Percentiles rank a stretch among this genome's conserved stretches.
Evolutionary conservation across 2,797 vertebrate genomes (phyloP).

Genomic region (Sebastes nivosus): DNA sequence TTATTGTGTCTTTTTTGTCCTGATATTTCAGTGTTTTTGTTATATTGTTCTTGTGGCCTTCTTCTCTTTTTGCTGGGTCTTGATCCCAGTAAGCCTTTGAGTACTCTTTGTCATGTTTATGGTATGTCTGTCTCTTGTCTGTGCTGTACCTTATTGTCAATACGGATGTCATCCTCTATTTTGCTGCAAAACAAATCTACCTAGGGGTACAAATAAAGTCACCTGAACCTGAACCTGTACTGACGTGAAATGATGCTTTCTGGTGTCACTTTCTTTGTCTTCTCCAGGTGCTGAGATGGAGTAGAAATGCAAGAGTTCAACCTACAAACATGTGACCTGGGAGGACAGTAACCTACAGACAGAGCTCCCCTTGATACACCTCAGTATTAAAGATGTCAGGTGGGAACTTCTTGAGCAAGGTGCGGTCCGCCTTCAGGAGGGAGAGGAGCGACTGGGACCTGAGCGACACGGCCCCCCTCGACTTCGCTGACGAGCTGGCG

Average conservation of each 20-base stretch:
- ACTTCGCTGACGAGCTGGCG: slow-evolving; percentile 84
- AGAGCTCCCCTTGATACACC: neutral
- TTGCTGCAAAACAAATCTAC: no score
- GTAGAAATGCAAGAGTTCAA: neutral
- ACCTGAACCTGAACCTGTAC: neutral
- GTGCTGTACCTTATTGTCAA: no score
- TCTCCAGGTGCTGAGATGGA: slow-evolving; percentile 18
- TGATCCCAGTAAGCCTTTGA: no score
- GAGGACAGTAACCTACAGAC: neutral
- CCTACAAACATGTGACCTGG: slow-evolving; percentile 21
- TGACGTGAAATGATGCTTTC: neutral
- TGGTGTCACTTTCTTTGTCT: neutral
- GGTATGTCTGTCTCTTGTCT: no score
- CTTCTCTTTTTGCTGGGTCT: no score
- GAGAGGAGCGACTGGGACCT: slow-evolving; percentile 82
- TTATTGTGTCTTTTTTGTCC: no score
- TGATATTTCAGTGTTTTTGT: no score
- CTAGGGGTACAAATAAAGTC: no score
- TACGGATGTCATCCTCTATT: no score
- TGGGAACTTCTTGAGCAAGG: slow-evolving; percentile 68
- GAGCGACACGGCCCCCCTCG: slow-evolving; percentile 90
- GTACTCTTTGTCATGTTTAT: no score
- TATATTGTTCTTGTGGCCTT: no score
- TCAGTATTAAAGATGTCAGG: slow-evolving; percentile 71
- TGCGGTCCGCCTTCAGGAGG: slow-evolving; percentile 79